phyloP scores from a whole-genome alignment of 2,888 invertebrate species.

The Sussaba pulchella region DNA sequence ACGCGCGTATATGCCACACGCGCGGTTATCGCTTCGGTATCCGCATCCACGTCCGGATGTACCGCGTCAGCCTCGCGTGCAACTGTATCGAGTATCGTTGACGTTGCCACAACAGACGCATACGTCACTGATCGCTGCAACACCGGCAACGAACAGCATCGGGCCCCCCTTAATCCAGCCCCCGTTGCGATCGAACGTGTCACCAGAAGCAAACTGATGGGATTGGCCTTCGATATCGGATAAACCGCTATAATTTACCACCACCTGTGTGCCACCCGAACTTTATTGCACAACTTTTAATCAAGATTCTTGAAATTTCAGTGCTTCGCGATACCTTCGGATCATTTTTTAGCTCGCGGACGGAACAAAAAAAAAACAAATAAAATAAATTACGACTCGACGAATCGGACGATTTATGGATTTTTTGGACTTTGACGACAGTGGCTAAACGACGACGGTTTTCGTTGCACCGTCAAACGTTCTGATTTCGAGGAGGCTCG shows the following conservation, averaged over 20 bases:
- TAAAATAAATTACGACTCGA: too few relatives aligned
- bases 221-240: conserved; percentile 59
- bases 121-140: conserved; percentile 33
- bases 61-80: too few relatives aligned
- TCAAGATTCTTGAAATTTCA: not conserved
- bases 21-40: conserved; percentile 39
- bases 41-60: too few relatives aligned
- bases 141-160: conserved; percentile 43
- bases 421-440: too few relatives aligned
- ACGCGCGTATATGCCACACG: conserved; percentile 43
- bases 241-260: conserved; percentile 45
- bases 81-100: conserved; percentile 1
- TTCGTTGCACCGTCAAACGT: too few relatives aligned
- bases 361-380: too few relatives aligned
- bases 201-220: conserved; percentile 58
- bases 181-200: conserved; percentile 56
- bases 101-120: not conserved
- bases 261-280: not conserved
- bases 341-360: not conserved
- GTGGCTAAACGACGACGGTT: too few relatives aligned
- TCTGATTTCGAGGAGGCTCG: too few relatives aligned
- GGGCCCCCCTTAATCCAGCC: conserved; percentile 52
- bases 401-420: too few relatives aligned
- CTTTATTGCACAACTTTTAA: not conserved
- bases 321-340: too few relatives aligned